Conservation (phyloP, 2,797 vertebrate genomes). For the Pangasius krempfi region DNA sequence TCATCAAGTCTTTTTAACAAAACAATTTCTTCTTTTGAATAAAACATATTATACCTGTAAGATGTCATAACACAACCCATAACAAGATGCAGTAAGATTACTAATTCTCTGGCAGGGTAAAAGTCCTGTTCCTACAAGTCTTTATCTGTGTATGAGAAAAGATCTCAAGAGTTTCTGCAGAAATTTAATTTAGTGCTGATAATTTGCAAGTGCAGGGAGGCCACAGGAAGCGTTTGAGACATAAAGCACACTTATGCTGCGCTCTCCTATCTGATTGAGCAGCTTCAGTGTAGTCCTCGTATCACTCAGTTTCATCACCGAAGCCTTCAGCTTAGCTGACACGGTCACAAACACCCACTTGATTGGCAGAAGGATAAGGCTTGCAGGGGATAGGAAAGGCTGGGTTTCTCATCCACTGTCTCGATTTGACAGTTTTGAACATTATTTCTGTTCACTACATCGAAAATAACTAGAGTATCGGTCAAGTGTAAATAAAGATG, state of each 20-base stretch:
- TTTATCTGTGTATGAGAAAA: not conserved
- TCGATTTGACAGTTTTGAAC: not conserved
- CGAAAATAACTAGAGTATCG: not conserved
- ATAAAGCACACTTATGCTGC: not conserved
- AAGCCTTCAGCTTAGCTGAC: constrained; percentile 53
- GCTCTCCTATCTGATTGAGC: constrained; percentile 62
- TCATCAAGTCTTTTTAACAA: not conserved
- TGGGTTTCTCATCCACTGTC: not conserved
- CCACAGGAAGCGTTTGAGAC: constrained; percentile 15
- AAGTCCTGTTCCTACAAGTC: not conserved
- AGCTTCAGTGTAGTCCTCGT: constrained; percentile 52
- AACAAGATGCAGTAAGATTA: not conserved
- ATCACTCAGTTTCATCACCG: constrained; percentile 47
- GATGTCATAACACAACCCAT: not conserved
- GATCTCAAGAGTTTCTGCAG: constrained; percentile 2
- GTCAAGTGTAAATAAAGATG: not conserved
- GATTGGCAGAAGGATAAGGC: constrained; percentile 54
- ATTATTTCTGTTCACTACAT: not conserved
- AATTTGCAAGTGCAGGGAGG: constrained; percentile 3
- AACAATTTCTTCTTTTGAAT: not conserved
- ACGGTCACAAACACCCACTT: constrained; percentile 44
- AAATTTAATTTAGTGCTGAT: constrained; percentile 15
- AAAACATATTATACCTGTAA: not conserved
- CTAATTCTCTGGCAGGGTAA: not conserved
- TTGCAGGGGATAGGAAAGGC: constrained; percentile 47